phyloP scores from a whole-genome alignment of 2,113 vertebrate genomes.

The Gymnogyps californianus region DNA sequence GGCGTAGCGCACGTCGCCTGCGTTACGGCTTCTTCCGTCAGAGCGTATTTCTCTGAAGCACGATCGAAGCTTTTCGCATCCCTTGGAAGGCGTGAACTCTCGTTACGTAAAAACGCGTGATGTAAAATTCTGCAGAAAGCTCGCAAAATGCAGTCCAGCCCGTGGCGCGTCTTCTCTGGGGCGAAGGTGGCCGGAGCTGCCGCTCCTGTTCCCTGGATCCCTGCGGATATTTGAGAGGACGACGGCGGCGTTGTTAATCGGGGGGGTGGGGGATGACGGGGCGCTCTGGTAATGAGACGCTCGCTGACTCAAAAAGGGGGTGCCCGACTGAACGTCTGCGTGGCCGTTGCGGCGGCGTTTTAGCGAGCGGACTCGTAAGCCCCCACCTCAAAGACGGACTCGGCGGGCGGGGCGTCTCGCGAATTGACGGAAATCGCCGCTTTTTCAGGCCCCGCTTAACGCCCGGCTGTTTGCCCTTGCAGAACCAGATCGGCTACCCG shows the following conservation, averaged over 20 bases:
- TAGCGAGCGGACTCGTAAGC: neutral
- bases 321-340: no score
- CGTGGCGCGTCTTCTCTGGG: rapidly evolving
- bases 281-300: neutral
- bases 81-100: no score
- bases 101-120: rapidly evolving
- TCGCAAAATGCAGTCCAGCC: neutral
- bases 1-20: neutral
- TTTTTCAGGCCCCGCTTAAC: neutral
- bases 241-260: rapidly evolving
- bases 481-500: constrained; percentile 91
- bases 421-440: rapidly evolving
- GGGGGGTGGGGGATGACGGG: no score
- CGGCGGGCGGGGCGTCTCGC: no score
- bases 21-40: neutral
- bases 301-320: no score
- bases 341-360: neutral
- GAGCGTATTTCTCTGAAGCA: neutral
- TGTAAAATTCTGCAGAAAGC: neutral
- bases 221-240: neutral
- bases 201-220: neutral
- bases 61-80: neutral
- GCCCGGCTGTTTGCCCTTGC: constrained; percentile 50
- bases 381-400: no score
- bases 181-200: no score